Evolutionary conservation across 2,113 vertebrate species (phyloP), one percentile per base, ranked within the genome.

Genomic region (Muntiacus muntjak): DNA sequence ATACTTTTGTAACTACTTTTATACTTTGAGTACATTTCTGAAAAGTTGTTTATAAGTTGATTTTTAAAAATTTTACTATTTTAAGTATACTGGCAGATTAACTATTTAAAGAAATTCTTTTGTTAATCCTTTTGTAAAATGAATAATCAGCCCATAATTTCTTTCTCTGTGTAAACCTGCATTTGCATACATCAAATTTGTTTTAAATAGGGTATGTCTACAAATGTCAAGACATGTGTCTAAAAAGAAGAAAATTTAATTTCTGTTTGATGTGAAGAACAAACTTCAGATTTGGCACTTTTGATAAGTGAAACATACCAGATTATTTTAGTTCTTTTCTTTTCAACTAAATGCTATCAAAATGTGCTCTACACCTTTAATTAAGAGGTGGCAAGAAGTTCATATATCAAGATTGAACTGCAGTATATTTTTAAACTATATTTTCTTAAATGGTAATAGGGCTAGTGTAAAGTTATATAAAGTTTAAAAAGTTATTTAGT

Each of bases 241-340:
- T 96, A 71, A 85, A 97, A 95, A 87, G 52, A 95, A 96, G 60
- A 97, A 91, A 91, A 91, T 94, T 93, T 97, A 92, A 96, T 95
- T 93, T 95, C 47, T 92, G 21, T 93, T 93, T 97, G 84, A 97
- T 95, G 87, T 79, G 57, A 95, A 62, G 94, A 96, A 85, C 58
- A 91, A 71, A 85, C 58, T 95, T 97, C 50, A 55, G 82, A 92
- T 95, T 95, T 96, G 54, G 64, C 83, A 92, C 23, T 84, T 96
- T 94, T 83, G 83, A 78, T 95, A 85, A 94, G 45, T 96, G 62
- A 93, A 62, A 79, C 26, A 78, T 25, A 45, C 55, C 19, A 95
- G 50, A 89, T 97, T 91, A 86, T 94, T 97, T 94, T 83, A 97
- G 47, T 85, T 86, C 30, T 82, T 54, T 79, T 93, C 36, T 93